Base-by-base conservation (phyloP, 1,140 invertebrate genomes). In the Papilio helenus region DNA sequence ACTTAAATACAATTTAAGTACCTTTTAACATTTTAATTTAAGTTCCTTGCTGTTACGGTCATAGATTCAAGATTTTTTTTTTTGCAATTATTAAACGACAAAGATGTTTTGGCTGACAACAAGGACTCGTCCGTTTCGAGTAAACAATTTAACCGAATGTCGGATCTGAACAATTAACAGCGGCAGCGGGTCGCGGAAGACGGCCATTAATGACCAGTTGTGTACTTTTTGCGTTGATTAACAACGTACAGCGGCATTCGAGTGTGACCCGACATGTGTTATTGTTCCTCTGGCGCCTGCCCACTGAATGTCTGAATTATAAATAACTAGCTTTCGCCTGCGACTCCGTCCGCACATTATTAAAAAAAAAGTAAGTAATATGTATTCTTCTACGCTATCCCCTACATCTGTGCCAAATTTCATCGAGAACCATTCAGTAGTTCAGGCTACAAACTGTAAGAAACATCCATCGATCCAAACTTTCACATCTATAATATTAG, bases 161-260 rank as follows among this genome's bases (percentile, higher is more conserved):
- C 72, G 42, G 72, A 46, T 73, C 42, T n/a, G 44, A 44, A 49
- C 72, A 73, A 73, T 73, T 20, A 73, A 42, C 72, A 26, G 42
- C n/a, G 72, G 23, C 65, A 39, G 68, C 68, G 49, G 26, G 73
- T 76, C 73, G 73, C 49, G 74, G 74, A 76, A 76, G 51, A 51
- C 74, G 74, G 26, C 74, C 34, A 61, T 76, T 76, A 76, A 76
- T 39, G 16, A 58, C 29, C 18, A 29, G 49, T 20, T 44, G 73
- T 76, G 34, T 61, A 44, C 72, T 39, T 76, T 76, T 76, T 58
- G 55, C 26, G 51, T 39, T 61, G 55, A 76, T 76, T 58, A 76
- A 76, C 51, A 61, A 3, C 51, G 51, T 76, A 29, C 39, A 58
- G 26, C 46, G 10, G 44, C 72, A 44, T 12, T 2, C 10, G 71